Percentiles rank a stretch among this genome's conserved stretches.
These are phyloP conservation scores for Oxystoma pomonae DNA, from an alignment of 2,888 invertebrate species.

Conservation along the genomic window DNA sequence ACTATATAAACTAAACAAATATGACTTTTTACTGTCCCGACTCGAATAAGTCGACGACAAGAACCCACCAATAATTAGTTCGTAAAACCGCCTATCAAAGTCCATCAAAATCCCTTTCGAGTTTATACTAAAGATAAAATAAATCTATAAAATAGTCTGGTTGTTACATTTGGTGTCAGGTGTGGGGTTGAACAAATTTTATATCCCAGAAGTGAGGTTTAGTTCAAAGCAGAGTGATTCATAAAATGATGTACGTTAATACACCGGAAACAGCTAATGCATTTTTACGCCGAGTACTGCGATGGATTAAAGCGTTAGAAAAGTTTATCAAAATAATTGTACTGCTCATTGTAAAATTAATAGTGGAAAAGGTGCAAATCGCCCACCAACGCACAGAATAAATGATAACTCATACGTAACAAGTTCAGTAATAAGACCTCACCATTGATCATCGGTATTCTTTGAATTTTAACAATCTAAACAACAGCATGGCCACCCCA, in stretches of 20 bases:
- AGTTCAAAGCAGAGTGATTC: not conserved
- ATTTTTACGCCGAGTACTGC: not conserved
- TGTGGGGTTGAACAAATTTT: not conserved
- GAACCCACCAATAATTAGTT: no score
- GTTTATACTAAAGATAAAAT: no score
- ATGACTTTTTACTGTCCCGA: no score
- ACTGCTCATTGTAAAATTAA: not conserved
- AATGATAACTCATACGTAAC: no score
- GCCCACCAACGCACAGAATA: no score
- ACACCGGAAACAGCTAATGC: not conserved
- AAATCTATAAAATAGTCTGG: conserved; percentile 5
- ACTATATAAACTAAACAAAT: no score
- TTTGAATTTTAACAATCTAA: not conserved
- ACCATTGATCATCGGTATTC: not conserved
- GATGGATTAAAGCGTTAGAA: not conserved
- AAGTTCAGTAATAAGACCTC: no score
- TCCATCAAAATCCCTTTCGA: no score
- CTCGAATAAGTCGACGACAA: no score
- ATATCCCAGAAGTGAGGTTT: not conserved
- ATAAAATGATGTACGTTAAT: not conserved
- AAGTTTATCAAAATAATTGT: not conserved
- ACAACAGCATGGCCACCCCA: no score
- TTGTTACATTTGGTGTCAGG: not conserved
- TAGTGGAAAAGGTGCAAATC: no score
- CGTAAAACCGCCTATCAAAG: no score